phyloP scores from a whole-genome alignment of 2,113 vertebrate species.

The Nesoenas mayeri region DNA sequence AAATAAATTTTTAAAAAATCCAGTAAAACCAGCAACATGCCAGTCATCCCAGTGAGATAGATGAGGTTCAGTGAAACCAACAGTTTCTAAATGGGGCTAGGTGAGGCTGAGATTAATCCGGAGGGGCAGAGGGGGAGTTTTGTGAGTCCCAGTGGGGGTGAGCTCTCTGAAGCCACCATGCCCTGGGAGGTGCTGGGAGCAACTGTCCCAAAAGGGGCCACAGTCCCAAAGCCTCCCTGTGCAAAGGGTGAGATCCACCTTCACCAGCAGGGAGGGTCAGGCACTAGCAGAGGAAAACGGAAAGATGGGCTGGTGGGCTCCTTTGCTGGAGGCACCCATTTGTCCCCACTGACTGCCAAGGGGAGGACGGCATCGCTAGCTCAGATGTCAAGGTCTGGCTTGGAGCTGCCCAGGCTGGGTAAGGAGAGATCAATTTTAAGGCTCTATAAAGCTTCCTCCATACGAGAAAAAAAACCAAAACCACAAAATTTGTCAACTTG shows the following conservation, averaged over 20 bases:
- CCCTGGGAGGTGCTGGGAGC: background rate
- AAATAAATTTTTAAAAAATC: constrained; percentile 38
- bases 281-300: rapidly evolving
- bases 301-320: background rate
- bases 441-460: background rate
- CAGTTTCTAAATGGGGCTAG: background rate
- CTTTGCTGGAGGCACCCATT: background rate
- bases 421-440: background rate
- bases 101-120: background rate
- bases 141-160: background rate
- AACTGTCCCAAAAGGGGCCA: background rate
- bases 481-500: background rate
- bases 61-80: background rate
- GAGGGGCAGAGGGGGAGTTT: background rate
- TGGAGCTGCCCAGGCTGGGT: background rate
- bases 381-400: rapidly evolving
- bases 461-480: too few species aligned
- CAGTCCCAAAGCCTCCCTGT: background rate
- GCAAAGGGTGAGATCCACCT: background rate
- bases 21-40: constrained; percentile 43
- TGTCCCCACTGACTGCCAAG: background rate
- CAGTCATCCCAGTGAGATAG: background rate
- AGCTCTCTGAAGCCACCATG: background rate
- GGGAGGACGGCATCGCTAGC: rapidly evolving
- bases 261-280: background rate